These are phyloP conservation scores for Diabrotica balteata DNA, from an alignment of 2,888 invertebrate genomes.

Conservation along the genomic window DNA sequence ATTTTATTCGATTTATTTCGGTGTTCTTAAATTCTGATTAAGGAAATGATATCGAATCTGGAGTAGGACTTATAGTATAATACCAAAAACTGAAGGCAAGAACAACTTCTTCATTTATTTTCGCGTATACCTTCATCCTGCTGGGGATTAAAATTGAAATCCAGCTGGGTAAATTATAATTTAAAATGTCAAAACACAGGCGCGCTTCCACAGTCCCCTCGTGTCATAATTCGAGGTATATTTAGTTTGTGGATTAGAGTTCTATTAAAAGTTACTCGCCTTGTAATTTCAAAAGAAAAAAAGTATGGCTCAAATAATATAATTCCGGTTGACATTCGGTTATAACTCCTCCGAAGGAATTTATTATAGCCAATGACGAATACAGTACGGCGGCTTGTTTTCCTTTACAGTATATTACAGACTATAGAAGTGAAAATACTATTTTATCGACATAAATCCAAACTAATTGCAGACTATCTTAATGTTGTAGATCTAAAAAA, in stretches of 20 bases:
- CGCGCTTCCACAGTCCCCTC: slow-evolving; percentile 11
- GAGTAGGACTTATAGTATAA: not conserved
- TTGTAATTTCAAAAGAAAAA: slow-evolving; percentile 38
- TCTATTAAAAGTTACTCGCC: slow-evolving; percentile 42
- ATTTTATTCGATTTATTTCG: too few relatives aligned
- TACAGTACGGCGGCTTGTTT: not conserved
- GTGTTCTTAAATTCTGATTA: too few relatives aligned
- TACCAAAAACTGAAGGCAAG: not conserved
- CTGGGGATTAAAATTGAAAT: slow-evolving; percentile 30
- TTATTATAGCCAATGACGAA: slow-evolving; percentile 26
- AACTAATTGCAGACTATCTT: too few relatives aligned
- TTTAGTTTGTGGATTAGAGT: slow-evolving; percentile 43
- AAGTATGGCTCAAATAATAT: slow-evolving; percentile 27
- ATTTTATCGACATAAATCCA: too few relatives aligned
- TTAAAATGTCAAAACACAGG: slow-evolving; percentile 32
- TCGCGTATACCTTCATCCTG: slow-evolving; percentile 17
- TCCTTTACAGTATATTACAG: not conserved
- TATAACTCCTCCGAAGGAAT: slow-evolving; percentile 37
- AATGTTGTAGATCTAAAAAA: too few relatives aligned
- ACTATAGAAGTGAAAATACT: not conserved
- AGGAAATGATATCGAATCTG: not conserved
- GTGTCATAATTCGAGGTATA: slow-evolving; percentile 35
- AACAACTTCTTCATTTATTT: slow-evolving; percentile 14
- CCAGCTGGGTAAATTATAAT: slow-evolving; percentile 37
- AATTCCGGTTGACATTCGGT: slow-evolving; percentile 37